phyloP scores from a whole-genome alignment of 1,140 invertebrate genomes.

The Aphis gossypii region DNA sequence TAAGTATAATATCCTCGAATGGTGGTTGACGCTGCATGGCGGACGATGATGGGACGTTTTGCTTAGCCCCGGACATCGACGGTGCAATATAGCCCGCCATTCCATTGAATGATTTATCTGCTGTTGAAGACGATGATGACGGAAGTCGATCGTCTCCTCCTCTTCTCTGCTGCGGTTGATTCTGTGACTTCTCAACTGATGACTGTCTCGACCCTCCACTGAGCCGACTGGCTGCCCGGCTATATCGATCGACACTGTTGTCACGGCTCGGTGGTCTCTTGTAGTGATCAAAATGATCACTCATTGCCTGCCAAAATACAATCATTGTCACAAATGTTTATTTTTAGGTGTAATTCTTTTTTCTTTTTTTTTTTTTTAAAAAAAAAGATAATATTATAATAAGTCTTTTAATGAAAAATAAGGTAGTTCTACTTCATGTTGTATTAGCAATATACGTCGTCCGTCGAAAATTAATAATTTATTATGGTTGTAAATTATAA shows the following conservation, averaged over 20 bases:
- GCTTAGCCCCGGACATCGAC: conserved; percentile 59
- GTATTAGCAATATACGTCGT: not conserved
- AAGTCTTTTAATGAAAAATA: not conserved
- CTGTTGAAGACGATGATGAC: conserved; percentile 57
- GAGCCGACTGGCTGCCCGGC: conserved; percentile 69
- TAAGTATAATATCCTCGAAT: conserved; percentile 80
- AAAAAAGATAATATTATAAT: not conserved
- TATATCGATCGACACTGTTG: conserved; percentile 84
- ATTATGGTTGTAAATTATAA: too few species aligned
- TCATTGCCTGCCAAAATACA: conserved; percentile 66
- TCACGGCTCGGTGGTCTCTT: conserved; percentile 87
- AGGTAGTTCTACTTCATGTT: not conserved
- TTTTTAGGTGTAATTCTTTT: not conserved
- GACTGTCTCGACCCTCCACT: conserved; percentile 74
- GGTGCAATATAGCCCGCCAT: conserved; percentile 58
- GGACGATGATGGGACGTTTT: conserved; percentile 63
- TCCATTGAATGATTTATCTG: conserved; percentile 65
- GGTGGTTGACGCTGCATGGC: conserved; percentile 65
- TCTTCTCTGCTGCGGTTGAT: conserved; percentile 60
- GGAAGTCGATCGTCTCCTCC: not conserved
- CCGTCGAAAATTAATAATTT: not conserved
- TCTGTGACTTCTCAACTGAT: conserved; percentile 72
- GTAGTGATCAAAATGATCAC: conserved; percentile 89
- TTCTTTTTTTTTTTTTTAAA: too few species aligned
- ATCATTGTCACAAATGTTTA: not conserved